Conservation (phyloP, 2,113 vertebrate species). For the Ptyas mucosa region DNA sequence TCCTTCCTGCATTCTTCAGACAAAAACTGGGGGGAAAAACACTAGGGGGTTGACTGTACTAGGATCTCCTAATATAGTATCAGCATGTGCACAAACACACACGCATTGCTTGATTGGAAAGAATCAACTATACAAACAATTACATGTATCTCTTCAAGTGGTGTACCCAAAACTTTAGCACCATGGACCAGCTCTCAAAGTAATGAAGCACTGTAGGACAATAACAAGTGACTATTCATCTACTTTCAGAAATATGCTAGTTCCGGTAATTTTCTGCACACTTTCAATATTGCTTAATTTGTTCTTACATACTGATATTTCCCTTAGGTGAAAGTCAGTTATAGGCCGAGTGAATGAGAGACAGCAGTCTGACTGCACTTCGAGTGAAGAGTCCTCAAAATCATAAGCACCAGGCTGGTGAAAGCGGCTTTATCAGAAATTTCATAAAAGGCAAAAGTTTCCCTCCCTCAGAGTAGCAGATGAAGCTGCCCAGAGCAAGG, state of each 20-base stretch:
- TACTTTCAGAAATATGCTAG: not conserved
- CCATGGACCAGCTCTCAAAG: not conserved
- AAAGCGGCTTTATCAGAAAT: not conserved
- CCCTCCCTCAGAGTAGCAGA: not conserved
- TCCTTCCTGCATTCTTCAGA: not conserved
- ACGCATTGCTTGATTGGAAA: not conserved
- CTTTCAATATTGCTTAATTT: not conserved
- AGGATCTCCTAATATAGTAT: not conserved
- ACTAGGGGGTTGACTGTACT: not conserved
- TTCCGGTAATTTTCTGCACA: not conserved
- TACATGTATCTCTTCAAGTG: not conserved
- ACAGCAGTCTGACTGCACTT: not conserved
- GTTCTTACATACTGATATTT: constrained; percentile 6
- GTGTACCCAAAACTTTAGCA: not conserved
- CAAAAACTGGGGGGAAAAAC: not conserved
- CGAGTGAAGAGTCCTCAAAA: not conserved
- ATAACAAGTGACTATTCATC: not conserved
- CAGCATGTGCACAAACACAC: not conserved
- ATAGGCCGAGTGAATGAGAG: not conserved
- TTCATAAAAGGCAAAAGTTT: not conserved
- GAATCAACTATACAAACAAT: not conserved
- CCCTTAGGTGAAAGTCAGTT: not conserved
- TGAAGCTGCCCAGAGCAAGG: not conserved
- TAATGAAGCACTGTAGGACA: not conserved
- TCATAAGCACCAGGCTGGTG: not conserved